phyloP scores from a whole-genome alignment of 2,797 vertebrate species.

The Tangara arthus region DNA sequence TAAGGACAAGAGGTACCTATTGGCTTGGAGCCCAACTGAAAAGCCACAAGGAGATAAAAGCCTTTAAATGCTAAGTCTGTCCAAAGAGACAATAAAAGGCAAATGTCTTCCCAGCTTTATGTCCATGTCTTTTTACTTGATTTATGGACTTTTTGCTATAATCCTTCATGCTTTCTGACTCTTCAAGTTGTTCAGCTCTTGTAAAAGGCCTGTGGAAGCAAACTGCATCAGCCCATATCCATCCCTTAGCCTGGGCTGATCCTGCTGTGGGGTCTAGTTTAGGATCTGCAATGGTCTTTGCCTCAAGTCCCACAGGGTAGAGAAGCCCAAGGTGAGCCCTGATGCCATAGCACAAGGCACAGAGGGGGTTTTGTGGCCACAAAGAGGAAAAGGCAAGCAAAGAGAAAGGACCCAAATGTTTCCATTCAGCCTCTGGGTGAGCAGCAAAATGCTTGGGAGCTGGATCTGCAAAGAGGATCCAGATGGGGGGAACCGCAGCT shows the following conservation, averaged over 20 bases:
- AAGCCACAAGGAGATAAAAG: constrained; percentile 53
- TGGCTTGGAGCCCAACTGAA: constrained; percentile 35
- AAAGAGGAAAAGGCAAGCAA: neutral
- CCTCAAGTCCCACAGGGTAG: rapidly evolving
- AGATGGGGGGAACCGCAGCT: constrained; percentile 35
- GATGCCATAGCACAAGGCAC: neutral
- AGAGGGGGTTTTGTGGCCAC: rapidly evolving
- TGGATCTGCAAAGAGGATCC: constrained; percentile 44
- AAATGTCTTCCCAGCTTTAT: constrained; percentile 45
- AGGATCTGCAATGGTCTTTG: neutral
- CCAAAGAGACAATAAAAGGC: constrained; percentile 53
- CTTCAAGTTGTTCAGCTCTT: neutral
- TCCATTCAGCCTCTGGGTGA: constrained; percentile 14
- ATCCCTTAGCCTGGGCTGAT: neutral
- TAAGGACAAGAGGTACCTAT: neutral
- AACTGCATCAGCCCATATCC: neutral
- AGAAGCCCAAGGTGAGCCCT: neutral
- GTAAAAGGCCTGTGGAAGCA: neutral
- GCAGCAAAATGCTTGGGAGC: neutral
- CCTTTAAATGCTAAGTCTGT: constrained; percentile 43
- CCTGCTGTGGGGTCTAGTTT: neutral
- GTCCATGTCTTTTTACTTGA: constrained; percentile 4
- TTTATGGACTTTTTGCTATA: constrained; percentile 23
- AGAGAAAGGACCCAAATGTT: constrained; percentile 13
- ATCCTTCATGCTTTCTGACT: constrained; percentile 38